A percentile compares a stretch with the other conserved stretches of the same genome.
Evolutionary conservation across 2,113 vertebrate species (phyloP).

Genomic region (Calyptomena viridis): DNA sequence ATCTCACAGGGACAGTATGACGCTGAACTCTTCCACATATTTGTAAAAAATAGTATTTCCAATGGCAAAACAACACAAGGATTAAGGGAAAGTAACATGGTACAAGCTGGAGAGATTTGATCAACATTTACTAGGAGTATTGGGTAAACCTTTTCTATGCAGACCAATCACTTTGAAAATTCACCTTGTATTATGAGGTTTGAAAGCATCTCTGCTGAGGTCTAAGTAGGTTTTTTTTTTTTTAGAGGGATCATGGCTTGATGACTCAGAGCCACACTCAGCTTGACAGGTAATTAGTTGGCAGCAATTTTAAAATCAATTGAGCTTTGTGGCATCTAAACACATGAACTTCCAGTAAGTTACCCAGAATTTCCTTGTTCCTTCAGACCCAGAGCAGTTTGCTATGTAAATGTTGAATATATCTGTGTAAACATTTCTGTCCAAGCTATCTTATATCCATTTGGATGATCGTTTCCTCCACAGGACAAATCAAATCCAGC

Average conservation of each 20-base stretch:
- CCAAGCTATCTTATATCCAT: neutral
- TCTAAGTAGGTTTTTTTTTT: neutral
- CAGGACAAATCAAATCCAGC: neutral
- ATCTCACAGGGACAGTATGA: neutral
- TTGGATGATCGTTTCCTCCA: neutral
- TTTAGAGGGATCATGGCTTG: neutral
- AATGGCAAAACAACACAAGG: neutral
- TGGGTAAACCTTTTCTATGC: neutral
- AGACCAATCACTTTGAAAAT: neutral
- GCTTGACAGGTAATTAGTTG: conserved; percentile 40
- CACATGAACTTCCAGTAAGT: conserved; percentile 25
- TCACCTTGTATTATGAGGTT: neutral
- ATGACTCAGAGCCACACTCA: conserved; percentile 24
- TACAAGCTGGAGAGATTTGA: neutral
- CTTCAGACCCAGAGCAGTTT: neutral
- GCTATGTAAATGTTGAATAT: neutral
- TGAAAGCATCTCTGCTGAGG: neutral
- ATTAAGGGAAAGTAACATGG: neutral
- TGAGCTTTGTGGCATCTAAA: conserved; percentile 30
- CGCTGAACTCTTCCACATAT: neutral
- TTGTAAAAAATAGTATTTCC: neutral
- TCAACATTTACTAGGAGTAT: neutral
- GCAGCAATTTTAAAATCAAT: conserved; percentile 44
- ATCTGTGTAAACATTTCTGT: neutral
- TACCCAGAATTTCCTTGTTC: conserved; percentile 6